A percentile compares a stretch with the other conserved stretches of the same genome.
Evolutionary conservation across 35 echinoderm and acorn worm genomes (phyloP).

Genomic region (Hemicentrotus pulcherrimus): DNA sequence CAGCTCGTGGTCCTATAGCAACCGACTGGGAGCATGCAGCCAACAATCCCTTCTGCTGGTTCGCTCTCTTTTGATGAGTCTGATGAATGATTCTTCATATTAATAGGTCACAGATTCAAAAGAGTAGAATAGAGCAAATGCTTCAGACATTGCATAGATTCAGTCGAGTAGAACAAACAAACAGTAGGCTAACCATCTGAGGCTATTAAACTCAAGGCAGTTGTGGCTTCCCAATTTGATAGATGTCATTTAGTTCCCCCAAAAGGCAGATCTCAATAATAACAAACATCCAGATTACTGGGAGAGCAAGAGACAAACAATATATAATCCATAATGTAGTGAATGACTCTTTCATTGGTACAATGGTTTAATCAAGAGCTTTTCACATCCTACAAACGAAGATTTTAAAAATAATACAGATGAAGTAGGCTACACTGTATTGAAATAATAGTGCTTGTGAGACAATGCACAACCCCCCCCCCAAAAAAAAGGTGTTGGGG

Average conservation of each 20-base stretch:
- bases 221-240: background rate
- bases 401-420: background rate
- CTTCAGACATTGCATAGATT: background rate
- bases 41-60: background rate
- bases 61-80: background rate
- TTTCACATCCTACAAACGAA: background rate
- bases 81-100: background rate
- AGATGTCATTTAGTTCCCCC: background rate
- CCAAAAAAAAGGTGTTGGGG: too few relatives aligned
- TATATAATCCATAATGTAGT: background rate
- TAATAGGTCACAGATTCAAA: conserved; percentile 1
- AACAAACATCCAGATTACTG: background rate
- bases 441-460: too few relatives aligned
- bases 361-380: background rate
- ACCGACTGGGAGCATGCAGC: background rate
- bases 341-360: background rate
- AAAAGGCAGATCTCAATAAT: background rate
- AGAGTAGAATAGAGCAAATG: background rate
- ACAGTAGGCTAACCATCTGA: background rate
- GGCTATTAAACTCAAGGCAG: background rate
- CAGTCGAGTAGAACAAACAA: background rate
- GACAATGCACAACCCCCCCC: too few relatives aligned
- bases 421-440: background rate
- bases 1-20: background rate
- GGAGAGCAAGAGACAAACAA: background rate